A percentile compares a stretch with the other conserved stretches of the same genome.
Evolutionary conservation across 2,797 vertebrate species (phyloP).

Genomic region (Rhinophrynus dorsalis): DNA sequence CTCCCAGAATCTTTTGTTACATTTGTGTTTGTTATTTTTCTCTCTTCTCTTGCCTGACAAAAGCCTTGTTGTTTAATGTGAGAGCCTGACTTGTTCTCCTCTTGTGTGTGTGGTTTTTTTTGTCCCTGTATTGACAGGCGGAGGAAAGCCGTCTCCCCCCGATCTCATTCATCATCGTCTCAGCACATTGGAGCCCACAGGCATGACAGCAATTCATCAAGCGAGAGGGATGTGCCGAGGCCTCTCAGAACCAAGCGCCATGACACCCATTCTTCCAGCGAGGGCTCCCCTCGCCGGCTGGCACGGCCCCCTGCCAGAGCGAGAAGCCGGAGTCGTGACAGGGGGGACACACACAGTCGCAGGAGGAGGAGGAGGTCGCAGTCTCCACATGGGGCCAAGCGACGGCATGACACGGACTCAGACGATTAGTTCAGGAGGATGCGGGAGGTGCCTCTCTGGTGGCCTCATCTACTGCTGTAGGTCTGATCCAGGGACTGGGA

Average conservation of each 20-base stretch:
- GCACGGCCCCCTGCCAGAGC: conserved; percentile 3
- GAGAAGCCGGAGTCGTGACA: neutral
- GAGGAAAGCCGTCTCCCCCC: neutral
- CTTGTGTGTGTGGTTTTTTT: neutral
- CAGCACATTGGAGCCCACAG: conserved; percentile 9
- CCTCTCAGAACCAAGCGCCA: neutral
- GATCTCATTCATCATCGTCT: conserved; percentile 21
- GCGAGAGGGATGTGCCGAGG: neutral
- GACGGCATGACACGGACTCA: conserved; percentile 52
- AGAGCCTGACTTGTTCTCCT: neutral
- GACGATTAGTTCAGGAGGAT: conserved; percentile 39
- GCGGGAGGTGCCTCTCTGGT: neutral
- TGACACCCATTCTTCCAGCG: neutral
- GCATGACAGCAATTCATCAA: conserved; percentile 22
- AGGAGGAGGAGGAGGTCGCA: conserved; percentile 49
- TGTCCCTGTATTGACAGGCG: conserved; percentile 24
- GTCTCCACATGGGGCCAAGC: neutral
- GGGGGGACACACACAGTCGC: accelerated
- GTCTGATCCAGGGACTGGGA: too few relatives aligned
- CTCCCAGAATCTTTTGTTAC: neutral
- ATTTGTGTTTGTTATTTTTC: neutral
- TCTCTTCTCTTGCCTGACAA: neutral
- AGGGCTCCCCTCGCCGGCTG: conserved; percentile 23
- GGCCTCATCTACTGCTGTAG: too few relatives aligned
- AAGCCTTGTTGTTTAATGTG: neutral